Percentiles rank a stretch among this genome's conserved stretches.
These are phyloP conservation scores for Xestobium rufovillosum DNA, from an alignment of 2,888 invertebrate species.

Conservation along the genomic window DNA sequence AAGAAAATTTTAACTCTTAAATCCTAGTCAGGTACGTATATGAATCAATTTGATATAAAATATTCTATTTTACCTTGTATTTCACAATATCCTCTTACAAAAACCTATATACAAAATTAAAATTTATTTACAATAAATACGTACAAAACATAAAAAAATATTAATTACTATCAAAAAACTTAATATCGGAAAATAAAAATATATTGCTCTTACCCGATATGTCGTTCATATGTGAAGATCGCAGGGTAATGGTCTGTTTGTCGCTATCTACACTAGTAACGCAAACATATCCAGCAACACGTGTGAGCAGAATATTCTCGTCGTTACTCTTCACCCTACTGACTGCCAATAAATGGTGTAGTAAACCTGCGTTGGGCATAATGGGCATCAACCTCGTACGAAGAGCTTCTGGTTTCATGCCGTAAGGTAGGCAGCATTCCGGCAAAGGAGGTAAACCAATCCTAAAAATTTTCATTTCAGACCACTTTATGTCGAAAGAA, in stretches of 20 bases:
- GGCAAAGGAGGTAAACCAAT: conserved; percentile 91
- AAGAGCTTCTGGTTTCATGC: conserved; percentile 90
- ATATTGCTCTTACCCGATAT: conserved; percentile 84
- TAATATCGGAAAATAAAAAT: conserved; percentile 80
- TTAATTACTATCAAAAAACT: conserved; percentile 90
- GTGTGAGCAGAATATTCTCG: conserved; percentile 80
- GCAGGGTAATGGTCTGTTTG: conserved; percentile 75
- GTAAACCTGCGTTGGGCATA: conserved; percentile 64
- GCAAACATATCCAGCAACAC: conserved; percentile 85
- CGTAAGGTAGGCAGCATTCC: conserved; percentile 92
- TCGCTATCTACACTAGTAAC: conserved; percentile 88
- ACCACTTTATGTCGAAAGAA: conserved; percentile 88
- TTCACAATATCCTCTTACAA: too few species aligned
- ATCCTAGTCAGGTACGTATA: too few species aligned
- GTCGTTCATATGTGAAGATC: conserved; percentile 91
- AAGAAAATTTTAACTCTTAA: too few species aligned
- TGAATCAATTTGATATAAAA: too few species aligned
- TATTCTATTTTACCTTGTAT: too few species aligned
- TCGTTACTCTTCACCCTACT: conserved; percentile 77
- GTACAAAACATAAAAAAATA: too few species aligned
- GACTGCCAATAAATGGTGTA: conserved; percentile 84
- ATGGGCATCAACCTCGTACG: conserved; percentile 81
- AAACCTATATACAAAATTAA: too few species aligned
- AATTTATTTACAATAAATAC: too few species aligned
- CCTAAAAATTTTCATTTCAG: conserved; percentile 85